Percentiles rank a stretch among this genome's conserved stretches.
Evolutionary conservation across 2,888 invertebrate species (phyloP).

Genomic region (Microplitis deprimator): DNA sequence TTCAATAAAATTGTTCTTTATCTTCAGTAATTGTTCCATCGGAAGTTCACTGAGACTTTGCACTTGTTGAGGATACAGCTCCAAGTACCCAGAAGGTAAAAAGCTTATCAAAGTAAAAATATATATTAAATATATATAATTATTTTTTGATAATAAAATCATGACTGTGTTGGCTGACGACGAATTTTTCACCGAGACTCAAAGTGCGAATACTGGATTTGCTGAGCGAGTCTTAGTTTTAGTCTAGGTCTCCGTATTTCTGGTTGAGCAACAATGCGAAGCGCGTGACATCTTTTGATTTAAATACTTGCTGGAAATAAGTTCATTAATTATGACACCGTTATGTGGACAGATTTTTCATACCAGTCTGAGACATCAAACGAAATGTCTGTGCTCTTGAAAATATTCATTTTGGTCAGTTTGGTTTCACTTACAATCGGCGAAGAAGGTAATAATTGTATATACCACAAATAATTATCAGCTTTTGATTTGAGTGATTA

Average conservation of each 20-base stretch:
- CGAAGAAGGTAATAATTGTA: conserved; percentile 52
- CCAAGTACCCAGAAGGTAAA: conserved; percentile 14
- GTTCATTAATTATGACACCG: conserved; percentile 34
- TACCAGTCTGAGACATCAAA: neutral
- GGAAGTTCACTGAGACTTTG: conserved; percentile 79
- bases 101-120: neutral
- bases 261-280: conserved; percentile 57
- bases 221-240: neutral
- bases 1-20: conserved; percentile 73
- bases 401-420: conserved; percentile 31
- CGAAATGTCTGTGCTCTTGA: conserved; percentile 45
- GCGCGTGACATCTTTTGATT: conserved; percentile 39
- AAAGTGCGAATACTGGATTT: neutral
- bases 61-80: conserved; percentile 62
- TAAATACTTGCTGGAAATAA: conserved; percentile 41
- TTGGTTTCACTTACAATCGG: conserved; percentile 33
- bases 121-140: conserved; percentile 16
- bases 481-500: conserved; percentile 3
- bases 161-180: neutral
- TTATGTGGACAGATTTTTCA: neutral
- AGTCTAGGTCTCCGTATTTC: conserved; percentile 21
- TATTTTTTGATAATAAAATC: neutral
- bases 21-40: conserved; percentile 78
- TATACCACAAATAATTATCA: neutral
- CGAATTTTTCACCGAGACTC: neutral